Conservation (phyloP, 2,113 vertebrate genomes). For the Neogobius melanostomus region DNA sequence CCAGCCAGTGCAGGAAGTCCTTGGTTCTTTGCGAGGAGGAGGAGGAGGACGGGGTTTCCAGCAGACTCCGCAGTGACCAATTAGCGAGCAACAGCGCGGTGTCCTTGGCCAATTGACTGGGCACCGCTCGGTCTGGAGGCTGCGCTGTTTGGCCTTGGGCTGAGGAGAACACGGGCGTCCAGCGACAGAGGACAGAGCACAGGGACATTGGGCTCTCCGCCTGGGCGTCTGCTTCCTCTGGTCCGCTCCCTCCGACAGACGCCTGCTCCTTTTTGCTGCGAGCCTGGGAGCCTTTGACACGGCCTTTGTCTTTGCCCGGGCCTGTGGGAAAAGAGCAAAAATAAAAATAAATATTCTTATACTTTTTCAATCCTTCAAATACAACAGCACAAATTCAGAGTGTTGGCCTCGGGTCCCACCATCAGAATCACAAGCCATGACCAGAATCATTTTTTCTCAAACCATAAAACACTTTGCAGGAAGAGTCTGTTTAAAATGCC, state of each 20-base stretch:
- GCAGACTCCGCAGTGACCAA: slow-evolving; percentile 80
- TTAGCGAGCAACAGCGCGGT: slow-evolving; percentile 59
- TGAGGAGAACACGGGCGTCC: slow-evolving; percentile 69
- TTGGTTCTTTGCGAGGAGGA: slow-evolving; percentile 45
- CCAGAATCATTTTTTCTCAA: no score
- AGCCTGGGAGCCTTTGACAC: slow-evolving; percentile 45
- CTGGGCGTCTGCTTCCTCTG: slow-evolving; percentile 31
- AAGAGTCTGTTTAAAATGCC: no score
- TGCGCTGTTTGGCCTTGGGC: slow-evolving; percentile 19
- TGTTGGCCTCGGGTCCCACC: neutral
- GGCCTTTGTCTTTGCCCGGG: slow-evolving; percentile 75
- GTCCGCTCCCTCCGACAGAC: slow-evolving; percentile 43
- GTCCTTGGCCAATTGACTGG: slow-evolving; percentile 11
- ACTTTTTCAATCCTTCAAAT: no score
- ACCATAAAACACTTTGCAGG: no score
- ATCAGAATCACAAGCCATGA: no score
- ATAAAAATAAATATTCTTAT: no score
- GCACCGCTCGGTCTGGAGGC: slow-evolving; percentile 18
- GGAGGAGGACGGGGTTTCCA: slow-evolving; percentile 10
- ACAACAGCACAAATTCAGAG: neutral
- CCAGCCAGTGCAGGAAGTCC: slow-evolving; percentile 77
- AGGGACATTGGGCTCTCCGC: slow-evolving; percentile 74
- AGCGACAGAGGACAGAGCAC: slow-evolving; percentile 78
- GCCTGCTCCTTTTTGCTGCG: slow-evolving; percentile 21
- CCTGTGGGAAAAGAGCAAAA: slow-evolving; percentile 68